Conservation (phyloP, 2,888 invertebrate genomes). For the Cataglyphis altisquamis region DNA sequence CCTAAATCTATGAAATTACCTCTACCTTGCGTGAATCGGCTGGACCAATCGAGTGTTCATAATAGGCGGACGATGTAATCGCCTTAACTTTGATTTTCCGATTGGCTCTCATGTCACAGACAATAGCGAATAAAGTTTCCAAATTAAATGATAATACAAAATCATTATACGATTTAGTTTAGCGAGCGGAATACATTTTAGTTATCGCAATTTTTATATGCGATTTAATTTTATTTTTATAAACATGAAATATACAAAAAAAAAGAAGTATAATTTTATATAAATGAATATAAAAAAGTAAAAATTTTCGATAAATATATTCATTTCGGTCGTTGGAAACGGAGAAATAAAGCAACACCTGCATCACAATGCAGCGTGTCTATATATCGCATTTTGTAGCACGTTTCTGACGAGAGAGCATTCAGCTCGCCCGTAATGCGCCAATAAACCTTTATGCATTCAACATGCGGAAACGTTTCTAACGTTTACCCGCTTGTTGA, state of each 20-base stretch:
- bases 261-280: background rate
- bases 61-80: conserved; percentile 69
- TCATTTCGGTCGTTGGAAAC: background rate
- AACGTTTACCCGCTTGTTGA: conserved; percentile 58
- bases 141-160: conserved; percentile 27
- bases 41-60: conserved; percentile 60
- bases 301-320: background rate
- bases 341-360: background rate
- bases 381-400: conserved; percentile 11
- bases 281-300: background rate
- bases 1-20: conserved; percentile 68
- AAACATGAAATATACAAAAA: background rate
- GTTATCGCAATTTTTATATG: background rate
- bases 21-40: conserved; percentile 65
- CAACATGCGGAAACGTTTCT: conserved; percentile 46
- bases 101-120: conserved; percentile 67
- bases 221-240: background rate
- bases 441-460: conserved; percentile 40
- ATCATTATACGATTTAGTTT: background rate
- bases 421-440: conserved; percentile 30
- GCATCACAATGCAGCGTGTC: background rate
- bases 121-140: conserved; percentile 52
- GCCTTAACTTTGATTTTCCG: conserved; percentile 75
- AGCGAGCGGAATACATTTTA: background rate
- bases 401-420: background rate